Evolutionary conservation across 2,888 invertebrate genomes (phyloP).

Genomic region (Belgica antarctica): DNA sequence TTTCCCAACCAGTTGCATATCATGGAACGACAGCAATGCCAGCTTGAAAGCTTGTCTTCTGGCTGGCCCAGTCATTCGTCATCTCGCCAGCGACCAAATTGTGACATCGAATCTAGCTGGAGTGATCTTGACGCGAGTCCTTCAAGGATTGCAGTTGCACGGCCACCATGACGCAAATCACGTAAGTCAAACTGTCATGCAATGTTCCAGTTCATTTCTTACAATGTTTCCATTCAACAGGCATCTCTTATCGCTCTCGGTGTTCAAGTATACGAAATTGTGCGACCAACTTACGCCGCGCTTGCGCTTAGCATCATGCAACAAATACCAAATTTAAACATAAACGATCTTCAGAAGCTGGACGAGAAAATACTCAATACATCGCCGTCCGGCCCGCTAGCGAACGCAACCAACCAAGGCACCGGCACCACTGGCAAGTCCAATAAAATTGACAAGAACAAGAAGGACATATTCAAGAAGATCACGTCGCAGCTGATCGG

Average conservation of each 20-base stretch:
- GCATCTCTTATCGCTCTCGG: constrained; percentile 70
- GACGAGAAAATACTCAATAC: constrained; percentile 70
- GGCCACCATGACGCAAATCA: constrained; percentile 90
- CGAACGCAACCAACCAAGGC: constrained; percentile 39
- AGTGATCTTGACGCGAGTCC: constrained; percentile 72
- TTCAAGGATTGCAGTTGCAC: constrained; percentile 78
- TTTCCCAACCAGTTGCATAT: constrained; percentile 65
- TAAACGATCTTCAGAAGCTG: constrained; percentile 75
- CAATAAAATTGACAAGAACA: constrained; percentile 81
- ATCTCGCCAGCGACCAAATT: constrained; percentile 63
- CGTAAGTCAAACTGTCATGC: constrained; percentile 56
- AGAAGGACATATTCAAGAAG: constrained; percentile 87
- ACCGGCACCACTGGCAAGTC: constrained; percentile 61
- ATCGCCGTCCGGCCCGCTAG: not conserved
- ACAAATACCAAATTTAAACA: constrained; percentile 79
- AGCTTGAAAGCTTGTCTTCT: constrained; percentile 77
- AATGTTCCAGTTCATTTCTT: not conserved
- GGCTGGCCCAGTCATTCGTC: constrained; percentile 68
- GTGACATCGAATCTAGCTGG: constrained; percentile 67
- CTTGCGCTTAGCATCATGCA: constrained; percentile 66
- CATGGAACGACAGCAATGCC: constrained; percentile 83
- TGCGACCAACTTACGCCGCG: constrained; percentile 73
- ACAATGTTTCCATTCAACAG: too few relatives aligned
- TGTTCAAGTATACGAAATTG: constrained; percentile 79
- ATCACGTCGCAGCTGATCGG: constrained; percentile 80